A percentile compares a stretch with the other conserved stretches of the same genome.
These are phyloP conservation scores for Oegoconia quadripuncta DNA, from an alignment of 2,888 invertebrate genomes.

Conservation along the genomic window DNA sequence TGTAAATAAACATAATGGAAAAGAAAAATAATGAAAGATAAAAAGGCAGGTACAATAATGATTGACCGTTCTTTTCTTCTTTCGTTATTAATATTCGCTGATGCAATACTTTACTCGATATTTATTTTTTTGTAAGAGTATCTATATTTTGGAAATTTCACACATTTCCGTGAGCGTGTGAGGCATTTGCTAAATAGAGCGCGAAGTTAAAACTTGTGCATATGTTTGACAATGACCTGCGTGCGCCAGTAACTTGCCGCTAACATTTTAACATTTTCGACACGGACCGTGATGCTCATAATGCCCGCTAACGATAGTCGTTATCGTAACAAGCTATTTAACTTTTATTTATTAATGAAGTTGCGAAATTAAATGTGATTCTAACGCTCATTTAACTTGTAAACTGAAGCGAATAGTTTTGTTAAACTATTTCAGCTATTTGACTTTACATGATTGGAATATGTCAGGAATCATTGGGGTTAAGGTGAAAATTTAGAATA, in stretches of 20 bases:
- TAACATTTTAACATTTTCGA: constrained; percentile 40
- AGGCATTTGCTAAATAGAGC: constrained; percentile 40
- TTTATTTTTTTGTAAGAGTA: too few relatives aligned
- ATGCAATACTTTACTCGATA: too few relatives aligned
- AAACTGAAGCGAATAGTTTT: neutral
- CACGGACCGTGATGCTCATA: constrained; percentile 30
- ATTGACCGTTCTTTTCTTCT: too few relatives aligned
- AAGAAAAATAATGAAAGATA: too few relatives aligned
- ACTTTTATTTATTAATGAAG: neutral
- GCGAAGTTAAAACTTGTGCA: constrained; percentile 29
- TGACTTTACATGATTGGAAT: neutral
- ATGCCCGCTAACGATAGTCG: neutral
- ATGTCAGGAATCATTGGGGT: too few relatives aligned
- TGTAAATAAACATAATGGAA: too few relatives aligned
- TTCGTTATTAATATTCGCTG: too few relatives aligned
- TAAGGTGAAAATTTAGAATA: too few relatives aligned
- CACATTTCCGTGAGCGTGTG: neutral
- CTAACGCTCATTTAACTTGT: neutral
- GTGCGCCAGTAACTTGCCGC: constrained; percentile 30
- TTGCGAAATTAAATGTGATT: neutral
- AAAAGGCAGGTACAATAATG: too few relatives aligned
- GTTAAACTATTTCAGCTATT: neutral
- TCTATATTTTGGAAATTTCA: neutral
- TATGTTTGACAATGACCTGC: constrained; percentile 46
- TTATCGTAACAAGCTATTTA: constrained; percentile 1